phyloP scores from a whole-genome alignment of 2,113 vertebrate genomes.

The Rhegmatorhina hoffmannsi region DNA sequence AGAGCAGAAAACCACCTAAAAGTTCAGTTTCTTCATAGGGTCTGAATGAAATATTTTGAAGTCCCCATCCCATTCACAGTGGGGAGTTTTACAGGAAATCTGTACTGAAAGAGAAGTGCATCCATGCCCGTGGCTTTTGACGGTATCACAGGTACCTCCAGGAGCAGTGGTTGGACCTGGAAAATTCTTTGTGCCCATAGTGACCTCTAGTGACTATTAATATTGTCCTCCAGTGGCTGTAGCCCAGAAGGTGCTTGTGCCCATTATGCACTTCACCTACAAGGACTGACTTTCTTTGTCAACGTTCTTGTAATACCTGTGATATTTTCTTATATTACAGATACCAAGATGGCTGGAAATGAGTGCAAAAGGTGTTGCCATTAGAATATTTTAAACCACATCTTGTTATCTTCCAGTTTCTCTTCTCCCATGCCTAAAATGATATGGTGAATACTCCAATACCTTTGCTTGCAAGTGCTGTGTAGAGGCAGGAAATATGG shows the following conservation, averaged over 20 bases:
- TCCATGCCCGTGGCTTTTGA: fast-evolving
- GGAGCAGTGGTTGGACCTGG: neutral
- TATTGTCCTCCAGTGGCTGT: neutral
- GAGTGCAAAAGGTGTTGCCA: neutral
- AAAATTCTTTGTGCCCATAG: neutral
- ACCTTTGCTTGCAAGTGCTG: neutral
- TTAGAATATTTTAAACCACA: neutral
- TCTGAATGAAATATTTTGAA: neutral
- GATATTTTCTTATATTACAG: neutral
- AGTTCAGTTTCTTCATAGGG: neutral
- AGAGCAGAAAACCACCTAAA: fast-evolving
- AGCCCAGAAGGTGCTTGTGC: fast-evolving
- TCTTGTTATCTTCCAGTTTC: neutral
- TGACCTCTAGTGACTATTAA: neutral
- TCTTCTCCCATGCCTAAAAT: neutral
- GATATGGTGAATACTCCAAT: neutral
- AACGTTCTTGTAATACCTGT: neutral
- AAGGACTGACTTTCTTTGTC: neutral
- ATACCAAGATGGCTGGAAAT: neutral
- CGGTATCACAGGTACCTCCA: neutral
- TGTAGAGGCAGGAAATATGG: neutral
- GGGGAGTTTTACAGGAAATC: neutral
- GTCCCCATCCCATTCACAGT: neutral
- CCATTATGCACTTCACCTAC: neutral
- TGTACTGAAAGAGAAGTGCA: neutral